Evolutionary conservation across 1,140 invertebrate species (phyloP).

Genomic region (Atta colombica): DNA sequence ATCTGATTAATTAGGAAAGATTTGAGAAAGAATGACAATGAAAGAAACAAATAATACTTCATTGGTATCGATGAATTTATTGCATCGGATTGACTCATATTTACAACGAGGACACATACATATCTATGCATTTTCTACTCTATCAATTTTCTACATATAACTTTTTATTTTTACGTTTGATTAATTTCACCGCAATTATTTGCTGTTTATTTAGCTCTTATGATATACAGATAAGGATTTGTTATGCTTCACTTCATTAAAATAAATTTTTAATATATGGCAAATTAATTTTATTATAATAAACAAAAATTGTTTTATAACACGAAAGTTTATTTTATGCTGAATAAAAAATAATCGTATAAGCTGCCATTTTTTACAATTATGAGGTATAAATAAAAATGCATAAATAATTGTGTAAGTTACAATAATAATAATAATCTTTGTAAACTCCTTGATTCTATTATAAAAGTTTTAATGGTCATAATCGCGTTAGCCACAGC

Average conservation of each 20-base stretch:
- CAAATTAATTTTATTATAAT: conserved; percentile 22
- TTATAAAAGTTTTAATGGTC: conserved; percentile 71
- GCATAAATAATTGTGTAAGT: conserved; percentile 65
- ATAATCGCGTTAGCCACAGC: conserved; percentile 61
- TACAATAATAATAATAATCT: conserved; percentile 48
- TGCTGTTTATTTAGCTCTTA: conserved; percentile 68
- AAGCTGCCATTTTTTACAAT: neutral
- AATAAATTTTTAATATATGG: conserved; percentile 22
- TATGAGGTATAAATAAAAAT: conserved; percentile 73
- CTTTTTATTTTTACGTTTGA: conserved; percentile 73
- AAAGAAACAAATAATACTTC: neutral
- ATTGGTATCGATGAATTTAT: conserved; percentile 83
- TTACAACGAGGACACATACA: conserved; percentile 85
- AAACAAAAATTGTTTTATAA: conserved; percentile 5
- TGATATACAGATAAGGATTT: conserved; percentile 46
- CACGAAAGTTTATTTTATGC: conserved; percentile 19
- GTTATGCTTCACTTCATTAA: conserved; percentile 13
- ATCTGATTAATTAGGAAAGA: neutral
- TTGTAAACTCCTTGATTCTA: conserved; percentile 61
- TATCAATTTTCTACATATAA: conserved; percentile 84
- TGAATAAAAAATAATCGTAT: conserved; percentile 12
- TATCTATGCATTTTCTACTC: conserved; percentile 83
- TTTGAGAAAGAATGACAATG: neutral
- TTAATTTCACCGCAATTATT: conserved; percentile 66
- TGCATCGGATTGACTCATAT: conserved; percentile 85